Conservation (phyloP, 2,888 invertebrate species). For the Glaucopsyche alexis region DNA sequence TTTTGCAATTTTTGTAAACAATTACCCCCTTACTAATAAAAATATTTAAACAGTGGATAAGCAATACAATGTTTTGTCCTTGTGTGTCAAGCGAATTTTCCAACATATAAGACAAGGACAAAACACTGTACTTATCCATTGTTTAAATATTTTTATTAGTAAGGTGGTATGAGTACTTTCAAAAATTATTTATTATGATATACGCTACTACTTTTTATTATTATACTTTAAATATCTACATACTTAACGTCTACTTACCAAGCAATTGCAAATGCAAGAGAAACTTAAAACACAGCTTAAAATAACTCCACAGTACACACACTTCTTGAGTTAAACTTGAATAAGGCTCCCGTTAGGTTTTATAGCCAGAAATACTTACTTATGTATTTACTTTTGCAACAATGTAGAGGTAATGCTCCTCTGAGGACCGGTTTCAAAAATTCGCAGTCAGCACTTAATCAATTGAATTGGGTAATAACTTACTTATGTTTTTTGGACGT, state of each 20-base stretch:
- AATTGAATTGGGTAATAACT: too few species aligned
- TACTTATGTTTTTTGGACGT: background rate
- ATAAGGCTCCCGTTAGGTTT: background rate
- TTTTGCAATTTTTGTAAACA: too few species aligned
- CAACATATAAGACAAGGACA: too few species aligned
- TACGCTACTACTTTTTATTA: too few species aligned
- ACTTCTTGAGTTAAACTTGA: background rate
- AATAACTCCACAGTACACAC: background rate
- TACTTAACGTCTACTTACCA: background rate
- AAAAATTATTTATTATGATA: too few species aligned
- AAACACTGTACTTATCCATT: too few species aligned
- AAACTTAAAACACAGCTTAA: background rate
- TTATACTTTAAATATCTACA: background rate
- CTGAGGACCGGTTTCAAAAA: background rate
- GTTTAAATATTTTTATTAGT: too few species aligned
- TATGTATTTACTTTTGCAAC: background rate
- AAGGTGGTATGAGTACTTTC: too few species aligned
- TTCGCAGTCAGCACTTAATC: background rate
- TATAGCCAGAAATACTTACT: background rate
- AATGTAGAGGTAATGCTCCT: background rate
- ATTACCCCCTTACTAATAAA: too few species aligned
- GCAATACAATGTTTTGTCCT: too few species aligned
- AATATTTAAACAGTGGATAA: too few species aligned
- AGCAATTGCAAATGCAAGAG: background rate
- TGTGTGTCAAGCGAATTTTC: too few species aligned